Evolutionary conservation across 2,888 invertebrate genomes (phyloP).

Genomic region (Congeria kusceri): DNA sequence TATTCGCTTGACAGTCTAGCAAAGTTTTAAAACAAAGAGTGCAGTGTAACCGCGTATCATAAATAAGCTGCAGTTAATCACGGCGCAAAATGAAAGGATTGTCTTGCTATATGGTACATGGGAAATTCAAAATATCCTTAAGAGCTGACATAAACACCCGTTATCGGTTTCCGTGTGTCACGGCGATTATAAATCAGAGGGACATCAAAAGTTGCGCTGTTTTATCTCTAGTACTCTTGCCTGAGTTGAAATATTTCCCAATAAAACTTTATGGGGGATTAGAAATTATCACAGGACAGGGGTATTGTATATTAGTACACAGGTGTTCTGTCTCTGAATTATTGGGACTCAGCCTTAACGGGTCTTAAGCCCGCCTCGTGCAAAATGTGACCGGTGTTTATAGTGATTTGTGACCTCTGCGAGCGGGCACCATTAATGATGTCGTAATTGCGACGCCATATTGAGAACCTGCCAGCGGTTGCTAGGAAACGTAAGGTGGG

Average conservation of each 20-base stretch:
- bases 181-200: conserved; percentile 68
- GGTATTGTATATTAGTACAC: conserved; percentile 21
- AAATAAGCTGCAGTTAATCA: conserved; percentile 1
- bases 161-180: conserved; percentile 62
- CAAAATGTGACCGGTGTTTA: too few relatives aligned
- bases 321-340: conserved; percentile 29
- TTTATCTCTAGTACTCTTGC: conserved; percentile 66
- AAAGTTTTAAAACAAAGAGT: too few relatives aligned
- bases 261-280: conserved; percentile 72
- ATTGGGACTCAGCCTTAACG: not conserved
- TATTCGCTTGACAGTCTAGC: too few relatives aligned
- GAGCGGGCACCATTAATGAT: conserved; percentile 39
- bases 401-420: too few relatives aligned
- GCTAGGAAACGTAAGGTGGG: not conserved
- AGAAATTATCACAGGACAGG: conserved; percentile 49
- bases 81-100: conserved; percentile 8
- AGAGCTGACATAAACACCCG: conserved; percentile 47
- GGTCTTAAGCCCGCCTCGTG: too few relatives aligned
- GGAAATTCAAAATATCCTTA: conserved; percentile 49
- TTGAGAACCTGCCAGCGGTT: conserved; percentile 13
- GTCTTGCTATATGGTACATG: conserved; percentile 4
- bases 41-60: conserved; percentile 1
- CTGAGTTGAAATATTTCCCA: conserved; percentile 71
- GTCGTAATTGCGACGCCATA: conserved; percentile 47
- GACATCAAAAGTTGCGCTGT: conserved; percentile 67